Evolutionary conservation across 2,888 invertebrate genomes (phyloP), one percentile per base, ranked within the genome.

Genomic region (Monopis laevigella): DNA sequence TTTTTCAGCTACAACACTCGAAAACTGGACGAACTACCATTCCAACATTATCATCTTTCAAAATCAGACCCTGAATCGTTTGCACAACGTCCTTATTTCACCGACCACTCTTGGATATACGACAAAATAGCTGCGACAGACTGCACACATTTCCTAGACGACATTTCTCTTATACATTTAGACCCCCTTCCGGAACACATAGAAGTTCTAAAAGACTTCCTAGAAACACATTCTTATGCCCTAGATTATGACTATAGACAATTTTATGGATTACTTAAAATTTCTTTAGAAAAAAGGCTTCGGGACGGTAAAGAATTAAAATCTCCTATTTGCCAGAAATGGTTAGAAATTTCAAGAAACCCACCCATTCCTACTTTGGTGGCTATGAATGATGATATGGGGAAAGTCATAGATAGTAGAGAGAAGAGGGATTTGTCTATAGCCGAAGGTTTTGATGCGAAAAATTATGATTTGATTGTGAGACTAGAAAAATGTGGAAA

Each of bases 191-290:
- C 84, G 14, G 71, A 72, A 52, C 74, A 84, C 54, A 64, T 88
- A 27, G 77, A 78, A 39, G 66, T 87, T 38, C 62, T 92, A 2
- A 85, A 86, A 54, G 86, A 88, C 48, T 86, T 90, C 45, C 82
- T 94, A 44, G 88, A 88, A 65, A 81, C 84, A 1, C 86, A 90
- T 52, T 85, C 89, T 3, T 84, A 84, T 54, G 88, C 90, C 11
- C 70, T 95, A 41, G 88, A 87, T 54, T 90, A 90, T 52, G 93
- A 94, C 62, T 91, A 92, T 21, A 82, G 88, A 54, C 94, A 95
- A 65, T 87, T 94, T 54, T 91, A 88, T 53, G 87, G 92, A 2
- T 86, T 93, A 47, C 47, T 82, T 1, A 49, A 72, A 46, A 57
- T 59, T 34, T 70, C 67, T 0, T 59, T 80, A 53, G 75, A 78